Conservation (phyloP, 2,888 invertebrate genomes). For the Clusia tigrina region DNA sequence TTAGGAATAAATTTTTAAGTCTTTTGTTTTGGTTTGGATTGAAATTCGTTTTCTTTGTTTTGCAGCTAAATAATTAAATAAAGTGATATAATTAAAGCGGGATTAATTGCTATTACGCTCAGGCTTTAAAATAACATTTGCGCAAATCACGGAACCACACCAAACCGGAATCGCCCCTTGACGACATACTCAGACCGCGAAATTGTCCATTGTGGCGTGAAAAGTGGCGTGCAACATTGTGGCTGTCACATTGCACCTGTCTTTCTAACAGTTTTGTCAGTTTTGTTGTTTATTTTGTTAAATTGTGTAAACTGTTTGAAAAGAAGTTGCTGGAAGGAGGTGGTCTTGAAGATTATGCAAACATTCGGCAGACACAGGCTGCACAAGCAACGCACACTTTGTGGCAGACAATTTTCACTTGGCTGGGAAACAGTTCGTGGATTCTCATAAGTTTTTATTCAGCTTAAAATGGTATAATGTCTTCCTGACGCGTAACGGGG, state of each 20-base stretch:
- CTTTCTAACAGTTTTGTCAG: neutral
- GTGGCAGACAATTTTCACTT: no score
- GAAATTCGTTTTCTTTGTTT: neutral
- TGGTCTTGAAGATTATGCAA: no score
- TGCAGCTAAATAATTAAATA: slow-evolving; percentile 1
- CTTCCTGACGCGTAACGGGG: no score
- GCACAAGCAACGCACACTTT: no score
- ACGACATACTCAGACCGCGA: neutral
- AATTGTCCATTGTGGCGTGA: neutral
- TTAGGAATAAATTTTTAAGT: no score
- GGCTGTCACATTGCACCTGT: neutral
- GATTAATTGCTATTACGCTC: neutral
- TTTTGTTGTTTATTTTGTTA: neutral
- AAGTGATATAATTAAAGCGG: slow-evolving; percentile 9
- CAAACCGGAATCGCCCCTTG: neutral
- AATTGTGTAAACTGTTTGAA: no score
- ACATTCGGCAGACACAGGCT: no score
- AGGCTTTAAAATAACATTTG: neutral
- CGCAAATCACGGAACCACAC: neutral
- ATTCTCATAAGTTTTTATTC: no score
- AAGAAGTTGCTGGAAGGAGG: no score
- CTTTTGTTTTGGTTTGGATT: neutral
- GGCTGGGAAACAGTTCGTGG: no score
- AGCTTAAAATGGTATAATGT: no score
- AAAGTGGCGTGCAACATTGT: neutral